Evolutionary conservation across 2,888 invertebrate species (phyloP), one percentile per base, ranked within the genome.

Genomic region (Nymphalis c-album): DNA sequence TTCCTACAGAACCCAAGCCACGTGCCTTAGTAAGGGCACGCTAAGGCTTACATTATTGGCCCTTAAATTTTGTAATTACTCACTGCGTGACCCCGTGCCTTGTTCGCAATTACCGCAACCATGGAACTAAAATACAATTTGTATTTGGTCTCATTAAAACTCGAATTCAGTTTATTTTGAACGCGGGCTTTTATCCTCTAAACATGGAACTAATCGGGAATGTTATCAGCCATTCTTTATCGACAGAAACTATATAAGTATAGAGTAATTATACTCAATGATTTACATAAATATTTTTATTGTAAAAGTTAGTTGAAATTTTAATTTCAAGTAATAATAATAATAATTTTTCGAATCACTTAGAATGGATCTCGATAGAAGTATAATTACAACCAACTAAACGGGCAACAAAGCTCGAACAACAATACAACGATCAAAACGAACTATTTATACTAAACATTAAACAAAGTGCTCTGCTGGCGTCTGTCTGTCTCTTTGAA

Each of bases 11-110:
- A 69, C 74, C 72, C 72, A 67, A 68, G 31, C 22, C 31, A 22
- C 18, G 7, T 66, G 46, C n/a, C n/a, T 48, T 55, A 64, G 61
- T 67, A 67, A 67, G 66, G 68, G 75, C 75, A 75, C 75, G 75
- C 75, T 67, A 74, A 68, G 45, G 26, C 64, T 70, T 72, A 73
- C 74, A 73, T 74, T 70, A 75, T 74, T 72, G 75, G 70, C 65
- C 73, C 73, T 73, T 74, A 74, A 76, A 75, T 74, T 70, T 73
- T 74, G 74, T 76, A 76, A 77, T 77, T 73, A 74, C 69, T 70
- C 67, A 66, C 70, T 74, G 76, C 77, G 77, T 77, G 78, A 74
- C 75, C 72, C 73, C 67, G 67, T 68, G 67, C 72, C 75, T 74
- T 72, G 71, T 70, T 71, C 68, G 75, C 75, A 74, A 75, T 77